Conservation (phyloP, 2,797 vertebrate genomes). For the Rhinichthys osculus region DNA sequence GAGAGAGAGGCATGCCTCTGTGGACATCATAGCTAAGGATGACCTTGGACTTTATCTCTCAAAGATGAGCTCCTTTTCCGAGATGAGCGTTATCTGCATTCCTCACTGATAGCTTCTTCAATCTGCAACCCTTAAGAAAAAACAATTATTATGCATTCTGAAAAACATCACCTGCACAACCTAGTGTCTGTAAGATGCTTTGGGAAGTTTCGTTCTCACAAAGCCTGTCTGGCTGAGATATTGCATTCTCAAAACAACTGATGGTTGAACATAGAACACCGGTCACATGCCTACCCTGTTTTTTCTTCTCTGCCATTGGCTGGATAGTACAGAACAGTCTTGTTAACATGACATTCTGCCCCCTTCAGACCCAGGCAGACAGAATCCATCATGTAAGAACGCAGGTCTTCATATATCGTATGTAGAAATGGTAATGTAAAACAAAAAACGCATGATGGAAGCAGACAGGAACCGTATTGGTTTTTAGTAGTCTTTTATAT, state of each 20-base stretch:
- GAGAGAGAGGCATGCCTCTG: not conserved
- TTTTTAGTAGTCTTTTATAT: not conserved
- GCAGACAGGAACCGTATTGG: not conserved
- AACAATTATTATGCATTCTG: not conserved
- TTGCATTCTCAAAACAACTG: constrained; percentile 29
- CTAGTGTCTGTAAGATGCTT: constrained; percentile 1
- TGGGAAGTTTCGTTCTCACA: constrained; percentile 4
- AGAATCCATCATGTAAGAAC: not conserved
- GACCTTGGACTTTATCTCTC: constrained; percentile 38
- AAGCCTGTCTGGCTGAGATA: constrained; percentile 6
- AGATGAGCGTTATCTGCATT: constrained; percentile 30
- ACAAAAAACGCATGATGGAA: not conserved
- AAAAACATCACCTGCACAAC: constrained; percentile 16
- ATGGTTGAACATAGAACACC: not conserved
- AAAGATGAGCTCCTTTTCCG: constrained; percentile 25
- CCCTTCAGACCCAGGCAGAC: not conserved
- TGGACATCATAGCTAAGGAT: constrained; percentile 27
- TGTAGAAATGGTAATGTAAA: not conserved
- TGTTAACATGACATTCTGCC: not conserved
- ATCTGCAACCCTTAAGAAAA: constrained; percentile 14
- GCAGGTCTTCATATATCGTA: no score
- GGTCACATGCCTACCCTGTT: not conserved
- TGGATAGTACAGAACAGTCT: not conserved
- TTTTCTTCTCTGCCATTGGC: constrained; percentile 10
- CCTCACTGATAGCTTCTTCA: constrained; percentile 35